phyloP scores from a whole-genome alignment of 1,140 invertebrate species.

The Chironomus tepperi region DNA sequence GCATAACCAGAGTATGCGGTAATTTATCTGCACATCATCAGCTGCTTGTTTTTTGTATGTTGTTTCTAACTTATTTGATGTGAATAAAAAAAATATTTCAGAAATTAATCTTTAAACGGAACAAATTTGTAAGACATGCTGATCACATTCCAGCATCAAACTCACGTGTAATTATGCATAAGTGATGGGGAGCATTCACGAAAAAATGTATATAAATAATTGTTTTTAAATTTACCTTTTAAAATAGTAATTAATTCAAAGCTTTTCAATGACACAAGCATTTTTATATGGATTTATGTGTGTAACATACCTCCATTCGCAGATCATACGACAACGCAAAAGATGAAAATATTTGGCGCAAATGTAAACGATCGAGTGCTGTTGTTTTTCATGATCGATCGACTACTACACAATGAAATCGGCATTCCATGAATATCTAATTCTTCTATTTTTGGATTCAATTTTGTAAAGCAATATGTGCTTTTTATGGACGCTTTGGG shows the following conservation, averaged over 20 bases:
- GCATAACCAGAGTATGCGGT: neutral
- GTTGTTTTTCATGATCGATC: neutral
- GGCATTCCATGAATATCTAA: neutral
- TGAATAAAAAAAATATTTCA: neutral
- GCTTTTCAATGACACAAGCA: neutral
- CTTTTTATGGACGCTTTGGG: neutral
- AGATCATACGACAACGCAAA: neutral
- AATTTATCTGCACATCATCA: neutral
- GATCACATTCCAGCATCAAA: neutral
- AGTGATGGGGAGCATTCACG: no score
- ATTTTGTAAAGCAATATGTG: neutral
- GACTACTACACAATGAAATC: neutral
- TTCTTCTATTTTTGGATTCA: neutral
- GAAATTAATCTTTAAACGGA: neutral
- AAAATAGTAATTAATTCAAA: neutral
- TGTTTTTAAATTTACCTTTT: no score
- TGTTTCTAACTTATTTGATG: neutral
- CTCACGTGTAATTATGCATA: no score
- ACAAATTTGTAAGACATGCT: neutral
- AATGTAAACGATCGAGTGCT: neutral
- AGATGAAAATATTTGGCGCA: neutral
- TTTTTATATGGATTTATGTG: neutral
- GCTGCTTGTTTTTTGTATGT: neutral
- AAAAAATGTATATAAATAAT: no score
- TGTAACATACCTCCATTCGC: neutral